A percentile compares a stretch with the other conserved stretches of the same genome.
Conservation (phyloP, 2,888 invertebrate genomes). For the Eilema sororculum region DNA sequence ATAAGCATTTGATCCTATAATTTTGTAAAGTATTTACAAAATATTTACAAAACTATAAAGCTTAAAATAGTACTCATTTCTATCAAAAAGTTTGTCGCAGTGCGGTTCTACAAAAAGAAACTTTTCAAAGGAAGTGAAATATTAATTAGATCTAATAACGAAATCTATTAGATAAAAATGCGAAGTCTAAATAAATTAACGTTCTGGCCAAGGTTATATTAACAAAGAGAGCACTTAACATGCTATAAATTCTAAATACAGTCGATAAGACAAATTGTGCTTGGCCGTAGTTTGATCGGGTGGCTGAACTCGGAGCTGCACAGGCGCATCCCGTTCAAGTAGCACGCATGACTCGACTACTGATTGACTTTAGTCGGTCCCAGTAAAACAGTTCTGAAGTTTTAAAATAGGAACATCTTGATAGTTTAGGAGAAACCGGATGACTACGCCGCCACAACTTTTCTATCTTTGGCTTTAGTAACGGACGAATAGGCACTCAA, state of each 20-base stretch:
- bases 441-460: conserved; percentile 29
- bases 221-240: conserved; percentile 50
- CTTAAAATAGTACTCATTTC: no score
- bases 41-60: not conserved
- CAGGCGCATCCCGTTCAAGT: conserved; percentile 72
- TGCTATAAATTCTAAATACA: conserved; percentile 58
- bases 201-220: conserved; percentile 12
- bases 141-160: not conserved
- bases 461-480: conserved; percentile 29
- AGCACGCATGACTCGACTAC: conserved; percentile 70
- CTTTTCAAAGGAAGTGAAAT: not conserved
- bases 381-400: conserved; percentile 64
- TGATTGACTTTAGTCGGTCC: conserved; percentile 69
- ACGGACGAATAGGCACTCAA: not conserved
- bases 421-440: conserved; percentile 49
- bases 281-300: conserved; percentile 52
- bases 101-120: not conserved
- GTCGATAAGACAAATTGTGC: conserved; percentile 49
- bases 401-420: conserved; percentile 64
- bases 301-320: conserved; percentile 64
- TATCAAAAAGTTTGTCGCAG: not conserved
- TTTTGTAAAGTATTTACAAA: no score
- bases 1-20: not conserved
- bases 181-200: not conserved
- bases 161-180: not conserved